phyloP scores from a whole-genome alignment of 92 coral and sea anemone species.

The Meandrina meandrites region DNA sequence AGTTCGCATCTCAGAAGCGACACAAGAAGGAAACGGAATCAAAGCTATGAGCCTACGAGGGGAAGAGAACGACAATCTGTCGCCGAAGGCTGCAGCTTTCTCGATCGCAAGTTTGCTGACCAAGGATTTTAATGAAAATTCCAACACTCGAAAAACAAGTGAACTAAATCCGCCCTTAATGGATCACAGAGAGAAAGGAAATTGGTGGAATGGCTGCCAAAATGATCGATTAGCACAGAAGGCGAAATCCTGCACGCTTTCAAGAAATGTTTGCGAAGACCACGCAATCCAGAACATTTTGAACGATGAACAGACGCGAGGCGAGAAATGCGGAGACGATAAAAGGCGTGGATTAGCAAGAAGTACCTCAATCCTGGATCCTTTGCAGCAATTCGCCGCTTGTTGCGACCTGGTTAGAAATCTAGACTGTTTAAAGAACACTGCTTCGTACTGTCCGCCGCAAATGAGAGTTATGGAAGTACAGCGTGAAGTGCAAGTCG shows the following conservation, averaged over 20 bases:
- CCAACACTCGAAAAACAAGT: slow-evolving; percentile 37
- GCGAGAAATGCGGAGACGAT: slow-evolving; percentile 36
- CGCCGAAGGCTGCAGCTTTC: slow-evolving; percentile 86
- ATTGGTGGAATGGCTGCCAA: slow-evolving; percentile 14
- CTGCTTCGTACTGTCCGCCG: slow-evolving; percentile 28
- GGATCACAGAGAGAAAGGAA: slow-evolving; percentile 27
- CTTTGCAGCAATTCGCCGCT: slow-evolving; percentile 65
- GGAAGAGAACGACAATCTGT: slow-evolving; percentile 47
- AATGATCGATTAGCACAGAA: slow-evolving; percentile 6
- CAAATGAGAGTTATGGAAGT: slow-evolving; percentile 47
- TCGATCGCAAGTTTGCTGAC: slow-evolving; percentile 77
- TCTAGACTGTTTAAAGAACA: slow-evolving; percentile 43
- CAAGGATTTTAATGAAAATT: slow-evolving; percentile 47
- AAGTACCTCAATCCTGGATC: slow-evolving; percentile 25
- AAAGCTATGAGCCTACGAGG: slow-evolving; percentile 18
- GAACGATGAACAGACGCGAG: slow-evolving; percentile 21
- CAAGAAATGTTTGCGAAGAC: slow-evolving; percentile 12
- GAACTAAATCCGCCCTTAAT: slow-evolving; percentile 21
- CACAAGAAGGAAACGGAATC: background rate
- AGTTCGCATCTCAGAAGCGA: background rate
- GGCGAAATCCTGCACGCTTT: background rate
- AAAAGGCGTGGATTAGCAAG: slow-evolving; percentile 12
- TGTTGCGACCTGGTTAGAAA: slow-evolving; percentile 74
- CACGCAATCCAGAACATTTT: slow-evolving; percentile 59
- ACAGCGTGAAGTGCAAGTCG: slow-evolving; percentile 81